phyloP scores from a whole-genome alignment of 2,113 vertebrate species.

The Zosterops borbonicus region DNA sequence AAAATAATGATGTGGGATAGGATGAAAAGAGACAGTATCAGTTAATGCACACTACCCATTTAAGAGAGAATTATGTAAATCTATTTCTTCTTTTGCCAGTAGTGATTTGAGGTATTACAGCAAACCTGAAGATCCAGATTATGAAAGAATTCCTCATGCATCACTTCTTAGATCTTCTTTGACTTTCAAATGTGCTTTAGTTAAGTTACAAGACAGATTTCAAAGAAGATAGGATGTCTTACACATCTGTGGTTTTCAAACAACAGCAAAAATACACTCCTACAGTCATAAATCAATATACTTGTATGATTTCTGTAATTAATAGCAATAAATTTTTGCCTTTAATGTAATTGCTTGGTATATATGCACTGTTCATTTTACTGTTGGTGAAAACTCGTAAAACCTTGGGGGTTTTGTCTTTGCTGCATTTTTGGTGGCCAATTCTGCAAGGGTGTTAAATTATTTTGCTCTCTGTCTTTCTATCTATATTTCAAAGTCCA shows the following conservation, averaged over 20 bases:
- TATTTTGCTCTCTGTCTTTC: background rate
- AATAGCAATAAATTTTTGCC: background rate
- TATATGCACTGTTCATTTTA: background rate
- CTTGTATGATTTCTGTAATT: background rate
- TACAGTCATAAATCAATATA: background rate
- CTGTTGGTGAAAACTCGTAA: background rate
- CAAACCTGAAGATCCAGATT: background rate
- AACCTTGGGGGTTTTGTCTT: background rate
- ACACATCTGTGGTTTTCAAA: background rate
- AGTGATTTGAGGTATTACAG: background rate
- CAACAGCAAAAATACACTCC: background rate
- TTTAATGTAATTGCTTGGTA: background rate
- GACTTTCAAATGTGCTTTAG: background rate
- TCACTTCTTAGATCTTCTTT: background rate
- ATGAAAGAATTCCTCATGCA: background rate
- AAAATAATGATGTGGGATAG: background rate
- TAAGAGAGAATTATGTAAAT: background rate
- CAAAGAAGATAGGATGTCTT: background rate
- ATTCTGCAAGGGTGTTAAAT: background rate
- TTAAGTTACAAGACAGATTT: background rate
- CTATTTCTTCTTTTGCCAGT: background rate
- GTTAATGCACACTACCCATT: background rate
- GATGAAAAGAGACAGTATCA: background rate
- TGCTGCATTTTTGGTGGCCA: background rate
- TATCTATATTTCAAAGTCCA: background rate